Conservation (phyloP, 2,888 invertebrate genomes). For the Pterostichus niger region DNA sequence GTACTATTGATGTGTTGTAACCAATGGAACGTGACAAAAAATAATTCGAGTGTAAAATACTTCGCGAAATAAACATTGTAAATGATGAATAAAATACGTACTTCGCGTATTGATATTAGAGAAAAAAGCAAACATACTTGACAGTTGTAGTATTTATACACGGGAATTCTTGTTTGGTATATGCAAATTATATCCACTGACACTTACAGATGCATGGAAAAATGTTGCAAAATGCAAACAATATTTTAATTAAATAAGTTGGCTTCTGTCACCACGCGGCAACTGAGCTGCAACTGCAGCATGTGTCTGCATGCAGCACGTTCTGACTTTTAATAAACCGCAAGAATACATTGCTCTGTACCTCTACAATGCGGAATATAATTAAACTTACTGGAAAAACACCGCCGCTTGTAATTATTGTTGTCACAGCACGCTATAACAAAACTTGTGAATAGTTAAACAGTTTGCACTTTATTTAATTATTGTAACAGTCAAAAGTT, state of each 20-base stretch:
- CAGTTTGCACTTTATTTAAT: conserved; percentile 7
- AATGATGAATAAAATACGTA: too few species aligned
- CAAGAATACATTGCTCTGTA: neutral
- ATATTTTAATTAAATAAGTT: too few species aligned
- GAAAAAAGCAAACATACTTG: too few species aligned
- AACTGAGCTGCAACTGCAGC: neutral
- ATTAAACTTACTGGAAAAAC: conserved; percentile 2
- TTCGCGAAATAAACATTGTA: too few species aligned
- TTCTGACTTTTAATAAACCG: conserved; percentile 6
- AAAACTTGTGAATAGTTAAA: too few species aligned
- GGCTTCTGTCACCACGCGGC: neutral
- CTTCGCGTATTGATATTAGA: too few species aligned
- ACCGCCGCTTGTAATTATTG: neutral
- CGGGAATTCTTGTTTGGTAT: neutral
- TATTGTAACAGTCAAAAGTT: neutral
- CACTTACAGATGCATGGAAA: too few species aligned
- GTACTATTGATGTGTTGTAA: too few species aligned
- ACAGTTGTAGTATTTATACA: too few species aligned
- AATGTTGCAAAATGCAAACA: too few species aligned
- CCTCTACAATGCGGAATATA: neutral
- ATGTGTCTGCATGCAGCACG: neutral
- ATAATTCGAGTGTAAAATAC: too few species aligned
- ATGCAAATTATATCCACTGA: neutral
- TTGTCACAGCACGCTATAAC: neutral
- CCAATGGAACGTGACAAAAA: too few species aligned